A percentile compares a stretch with the other conserved stretches of the same genome.
These are phyloP conservation scores for Gephyroberyx darwinii DNA, from an alignment of 2,797 vertebrate species.

Conservation along the genomic window DNA sequence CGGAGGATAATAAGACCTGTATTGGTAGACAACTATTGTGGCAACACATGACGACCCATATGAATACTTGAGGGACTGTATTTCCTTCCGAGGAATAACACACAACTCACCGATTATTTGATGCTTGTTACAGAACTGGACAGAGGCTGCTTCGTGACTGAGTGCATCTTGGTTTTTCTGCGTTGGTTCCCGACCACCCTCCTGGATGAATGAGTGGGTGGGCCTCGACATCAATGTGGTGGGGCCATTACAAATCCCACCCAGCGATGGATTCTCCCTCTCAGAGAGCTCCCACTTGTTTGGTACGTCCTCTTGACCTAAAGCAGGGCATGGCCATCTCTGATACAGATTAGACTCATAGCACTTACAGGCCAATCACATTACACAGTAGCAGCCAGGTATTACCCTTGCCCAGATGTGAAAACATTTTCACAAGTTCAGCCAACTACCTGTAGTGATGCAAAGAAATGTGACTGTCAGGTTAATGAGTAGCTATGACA, in stretches of 20 bases:
- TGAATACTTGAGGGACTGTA: neutral
- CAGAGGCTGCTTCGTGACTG: neutral
- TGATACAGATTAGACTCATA: neutral
- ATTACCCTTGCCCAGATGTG: slow-evolving; percentile 26
- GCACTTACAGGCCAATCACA: neutral
- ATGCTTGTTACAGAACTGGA: slow-evolving; percentile 46
- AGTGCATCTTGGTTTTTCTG: slow-evolving; percentile 40
- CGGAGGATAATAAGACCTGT: slow-evolving; percentile 11
- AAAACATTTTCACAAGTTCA: slow-evolving; percentile 34
- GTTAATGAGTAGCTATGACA: slow-evolving; percentile 83
- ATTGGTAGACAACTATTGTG: neutral
- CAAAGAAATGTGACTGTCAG: slow-evolving; percentile 60
- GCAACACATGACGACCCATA: neutral
- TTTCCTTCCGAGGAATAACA: neutral
- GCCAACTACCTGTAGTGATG: slow-evolving; percentile 68
- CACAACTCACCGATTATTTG: slow-evolving; percentile 10
- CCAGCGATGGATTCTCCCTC: slow-evolving; percentile 88
- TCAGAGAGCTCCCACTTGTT: slow-evolving; percentile 88
- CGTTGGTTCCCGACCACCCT: slow-evolving; percentile 45
- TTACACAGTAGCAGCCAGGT: slow-evolving; percentile 47
- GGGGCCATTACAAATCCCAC: slow-evolving; percentile 87
- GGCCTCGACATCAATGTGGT: slow-evolving; percentile 90
- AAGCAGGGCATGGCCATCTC: neutral
- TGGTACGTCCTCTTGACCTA: slow-evolving; percentile 82
- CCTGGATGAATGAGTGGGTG: slow-evolving; percentile 86